Evolutionary conservation across 2,797 vertebrate species (phyloP), one percentile per base, ranked within the genome.

Genomic region (Iguana delicatissima): DNA sequence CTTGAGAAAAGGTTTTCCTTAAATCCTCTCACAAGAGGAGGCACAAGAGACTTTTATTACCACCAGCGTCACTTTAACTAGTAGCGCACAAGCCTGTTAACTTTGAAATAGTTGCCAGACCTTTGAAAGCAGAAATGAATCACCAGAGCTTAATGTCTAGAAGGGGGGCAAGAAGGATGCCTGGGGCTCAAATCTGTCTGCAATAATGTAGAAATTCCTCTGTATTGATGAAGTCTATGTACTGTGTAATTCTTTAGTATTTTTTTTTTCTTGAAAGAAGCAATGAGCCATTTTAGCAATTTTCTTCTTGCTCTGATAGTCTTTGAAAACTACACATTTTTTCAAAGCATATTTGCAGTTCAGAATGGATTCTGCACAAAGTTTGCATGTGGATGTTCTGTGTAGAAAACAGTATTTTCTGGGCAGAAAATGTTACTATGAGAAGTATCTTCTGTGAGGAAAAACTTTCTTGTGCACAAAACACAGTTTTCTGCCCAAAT

Each of bases 81-180:
- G 85, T 87, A 57, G 18, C 50, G 79, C 6, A 64, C 67, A 84
- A 87, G 46, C 59, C 80, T 24, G 80, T 87, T 87, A 83, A 76
- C 85, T 87, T 67, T 67, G 73, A 83, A 82, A 79, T 69, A 84
- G 73, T 57, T 79, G 16, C 73, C 6, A 29, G 80, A 84, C 73
- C 80, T 91, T 91, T 79, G 12, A n/a, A 79, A 87, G 80, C 20
- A 87, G 24, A 88, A 87, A 87, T 57, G 80, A 84, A 91, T 69
- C 59, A 84, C 46, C 32, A 84, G 59, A 22, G 3, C 62, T 87
- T 87, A 38, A 57, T 55, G 52, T n/a, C 64, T 29, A 67, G 59
- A 67, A 72, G 50, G 55, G 10, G 67, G 13, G 29, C 1, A 13
- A 46, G 42, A 32, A 46, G 35, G 26, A 87, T 67, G 62, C 50